Percentiles rank a stretch among this genome's conserved stretches.
These are phyloP conservation scores for Idaea aversata DNA, from an alignment of 2,888 invertebrate genomes.

Conservation along the genomic window DNA sequence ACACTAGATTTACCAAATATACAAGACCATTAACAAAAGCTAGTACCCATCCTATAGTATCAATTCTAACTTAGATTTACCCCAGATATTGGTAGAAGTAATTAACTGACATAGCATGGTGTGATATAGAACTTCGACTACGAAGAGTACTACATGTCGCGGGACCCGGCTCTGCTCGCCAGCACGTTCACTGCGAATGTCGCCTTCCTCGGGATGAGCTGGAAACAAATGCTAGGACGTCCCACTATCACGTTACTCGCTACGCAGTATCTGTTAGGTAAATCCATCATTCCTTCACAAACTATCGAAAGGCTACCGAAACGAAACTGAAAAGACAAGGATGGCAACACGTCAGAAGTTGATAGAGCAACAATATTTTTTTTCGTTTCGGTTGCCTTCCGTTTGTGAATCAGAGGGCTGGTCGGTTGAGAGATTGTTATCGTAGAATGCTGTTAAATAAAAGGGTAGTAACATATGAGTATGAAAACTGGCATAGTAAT, in stretches of 20 bases:
- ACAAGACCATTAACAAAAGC: too few relatives aligned
- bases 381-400: too few relatives aligned
- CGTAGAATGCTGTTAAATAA: neutral
- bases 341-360: too few relatives aligned
- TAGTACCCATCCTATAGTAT: neutral
- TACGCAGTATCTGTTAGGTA: conserved; percentile 92
- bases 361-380: too few relatives aligned
- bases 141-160: conserved; percentile 97
- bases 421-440: neutral
- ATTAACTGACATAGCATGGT: conserved; percentile 51
- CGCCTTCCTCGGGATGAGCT: conserved; percentile 96
- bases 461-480: neutral
- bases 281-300: conserved; percentile 37
- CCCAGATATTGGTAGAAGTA: conserved; percentile 10
- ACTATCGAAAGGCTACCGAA: too few relatives aligned
- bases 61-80: neutral
- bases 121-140: conserved; percentile 90
- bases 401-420: too few relatives aligned
- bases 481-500: neutral
- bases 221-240: conserved; percentile 98
- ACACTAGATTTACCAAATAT: too few relatives aligned
- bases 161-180: conserved; percentile 96
- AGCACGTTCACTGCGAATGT: conserved; percentile 96
- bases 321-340: too few relatives aligned
- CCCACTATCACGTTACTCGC: conserved; percentile 95